Evolutionary conservation across 1,140 invertebrate genomes (phyloP).

Genomic region (Zeugodacus cucurbitae): DNA sequence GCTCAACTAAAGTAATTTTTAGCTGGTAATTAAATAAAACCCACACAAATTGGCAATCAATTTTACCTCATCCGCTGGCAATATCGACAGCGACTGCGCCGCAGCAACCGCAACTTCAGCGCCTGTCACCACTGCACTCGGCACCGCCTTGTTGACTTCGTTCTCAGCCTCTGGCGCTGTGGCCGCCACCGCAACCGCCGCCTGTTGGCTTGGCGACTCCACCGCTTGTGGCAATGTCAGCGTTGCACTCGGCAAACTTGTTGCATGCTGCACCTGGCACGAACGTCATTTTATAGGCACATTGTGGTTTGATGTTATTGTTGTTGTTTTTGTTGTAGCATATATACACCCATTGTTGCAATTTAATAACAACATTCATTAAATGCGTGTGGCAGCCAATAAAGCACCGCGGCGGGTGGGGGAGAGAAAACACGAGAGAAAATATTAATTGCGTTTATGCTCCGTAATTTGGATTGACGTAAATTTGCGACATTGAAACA

Average conservation of each 20-base stretch:
- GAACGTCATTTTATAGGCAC: background rate
- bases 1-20: background rate
- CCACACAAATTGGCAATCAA: constrained; percentile 33
- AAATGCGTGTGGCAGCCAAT: background rate
- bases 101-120: background rate
- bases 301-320: background rate
- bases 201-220: background rate
- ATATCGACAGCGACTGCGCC: background rate
- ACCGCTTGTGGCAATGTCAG: background rate
- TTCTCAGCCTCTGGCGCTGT: background rate
- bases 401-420: background rate
- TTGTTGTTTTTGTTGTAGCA: background rate
- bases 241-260: background rate
- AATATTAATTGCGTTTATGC: background rate
- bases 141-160: background rate
- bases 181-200: background rate
- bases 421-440: background rate
- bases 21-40: constrained; percentile 15
- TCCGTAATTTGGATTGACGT: background rate
- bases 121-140: background rate
- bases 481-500: background rate
- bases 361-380: constrained; percentile 22
- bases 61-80: constrained; percentile 9
- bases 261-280: background rate
- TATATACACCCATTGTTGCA: constrained; percentile 3